Base-by-base conservation (phyloP, 2,888 invertebrate species). In the Leptinotarsa juncta region DNA sequence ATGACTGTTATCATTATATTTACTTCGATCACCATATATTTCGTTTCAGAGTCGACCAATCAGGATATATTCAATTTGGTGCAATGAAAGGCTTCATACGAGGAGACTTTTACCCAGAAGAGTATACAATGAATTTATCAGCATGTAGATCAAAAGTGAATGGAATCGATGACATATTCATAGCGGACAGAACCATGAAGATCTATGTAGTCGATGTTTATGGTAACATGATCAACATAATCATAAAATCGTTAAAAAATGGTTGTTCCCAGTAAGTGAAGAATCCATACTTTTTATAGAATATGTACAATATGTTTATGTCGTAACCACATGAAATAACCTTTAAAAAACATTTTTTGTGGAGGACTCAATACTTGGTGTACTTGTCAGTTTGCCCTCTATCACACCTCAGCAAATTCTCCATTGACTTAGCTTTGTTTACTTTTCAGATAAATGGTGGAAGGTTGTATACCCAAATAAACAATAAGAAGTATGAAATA, bases 41-140 rank as follows among this genome's bases (percentile, higher is more conserved):
- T 42, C 1, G 42, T 84, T 84, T 67, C 72, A 88, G 88, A 14
- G 82, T 83, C 5, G 81, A 84, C 69, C 82, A 81, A 70, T 66
- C 71, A 16, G 91, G 92, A 67, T 92, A 91, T 86, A 88, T 91
- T 77, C 93, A 93, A 83, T 93, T 90, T 87, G 94, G 94, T 4
- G 88, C 89, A 0, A 82, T 92, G 20, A 89, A 90, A 77, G 94
- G 94, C 0, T 89, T 90, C 20, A 84, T 93, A 73, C 88, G 88
- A 70, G 86, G 89, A 0, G 89, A 88, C 73, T 86, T 89, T 67
- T 86, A 85, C 1, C 82, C 87, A 49, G 89, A 89, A 26, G 84
- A 85, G 50, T 78, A 80, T 84, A 83, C 83, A 81, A 69, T 93
- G 26, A 89, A 90, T 76, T 84, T 91, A 12, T 89, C 91, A 87